Base-by-base conservation (phyloP, 2,797 vertebrate genomes). In the Australoheros facetus region DNA sequence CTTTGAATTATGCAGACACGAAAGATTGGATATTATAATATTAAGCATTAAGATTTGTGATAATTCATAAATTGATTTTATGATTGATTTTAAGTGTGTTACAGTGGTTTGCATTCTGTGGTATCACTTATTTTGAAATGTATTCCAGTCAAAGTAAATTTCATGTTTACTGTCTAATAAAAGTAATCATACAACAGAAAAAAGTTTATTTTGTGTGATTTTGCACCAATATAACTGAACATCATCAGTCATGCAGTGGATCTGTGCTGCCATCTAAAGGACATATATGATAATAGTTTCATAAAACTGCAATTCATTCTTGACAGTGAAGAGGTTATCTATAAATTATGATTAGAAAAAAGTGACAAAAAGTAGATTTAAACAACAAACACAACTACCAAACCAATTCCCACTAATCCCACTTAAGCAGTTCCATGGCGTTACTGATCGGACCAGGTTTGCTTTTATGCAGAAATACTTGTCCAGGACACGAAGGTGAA, bases 261-360 rank as follows among this genome's bases (percentile, higher is more conserved):
- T 23, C 72, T 87, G n/a, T 91, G 78, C 85, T 90, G 87, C 88
- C 90, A 91, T 73, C 88, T 85, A 83, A 77, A 74, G 89, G 86
- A 21, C 10, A 55, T 53, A 51, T 69, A 8, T 51, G 11, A 55
- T 55, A 55, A 55, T 12, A 55, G 42, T 30, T 69, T 69, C 17
- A 51, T 51, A 69, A 69, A 69, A 9, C 17, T 69, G 51, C 17
- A 69, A 30, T 17, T 69, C 23, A 16, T 19, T 48, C 1, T 26
- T 14, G 64, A 69, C 12, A 69, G 23, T 13, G 10, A 28, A 69
- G 11, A 12, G 2, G 17, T 32, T 28, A 53, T 32, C 26, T 6
- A 69, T 30, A 51, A 69, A 69, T 32, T 13, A 26, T n/a, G 12
- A 30, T 51, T 9, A 69, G 26, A 66, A 69, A 30, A 28, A 28